Evolutionary conservation across 1,140 invertebrate genomes (phyloP).

Genomic region (Drosophila tsacasi): DNA sequence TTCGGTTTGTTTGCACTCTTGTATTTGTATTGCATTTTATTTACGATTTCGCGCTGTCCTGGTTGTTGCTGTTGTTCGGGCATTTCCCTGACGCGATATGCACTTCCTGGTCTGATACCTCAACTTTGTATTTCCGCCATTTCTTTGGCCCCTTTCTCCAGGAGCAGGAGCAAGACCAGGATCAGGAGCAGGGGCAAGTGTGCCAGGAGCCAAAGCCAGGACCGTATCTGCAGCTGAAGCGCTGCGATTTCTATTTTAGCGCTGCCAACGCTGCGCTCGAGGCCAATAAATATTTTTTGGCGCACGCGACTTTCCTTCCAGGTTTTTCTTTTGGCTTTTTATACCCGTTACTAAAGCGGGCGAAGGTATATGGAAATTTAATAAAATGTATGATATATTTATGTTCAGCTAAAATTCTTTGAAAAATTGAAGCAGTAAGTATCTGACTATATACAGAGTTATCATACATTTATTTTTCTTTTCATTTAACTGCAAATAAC

Average conservation of each 20-base stretch:
- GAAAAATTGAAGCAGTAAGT: neutral
- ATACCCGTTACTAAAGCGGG: neutral
- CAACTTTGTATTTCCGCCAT: conserved; percentile 81
- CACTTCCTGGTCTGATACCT: conserved; percentile 79
- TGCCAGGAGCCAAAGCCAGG: conserved; percentile 14
- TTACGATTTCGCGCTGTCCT: conserved; percentile 62
- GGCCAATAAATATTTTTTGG: conserved; percentile 79
- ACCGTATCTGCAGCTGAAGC: conserved; percentile 32
- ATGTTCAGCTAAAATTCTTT: neutral
- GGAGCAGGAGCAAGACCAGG: neutral
- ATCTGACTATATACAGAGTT: too few relatives aligned
- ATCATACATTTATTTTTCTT: too few relatives aligned
- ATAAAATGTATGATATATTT: neutral
- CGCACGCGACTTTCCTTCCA: conserved; percentile 59
- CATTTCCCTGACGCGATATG: conserved; percentile 75
- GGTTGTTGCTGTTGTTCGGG: conserved; percentile 41
- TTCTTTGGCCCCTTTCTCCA: conserved; percentile 62
- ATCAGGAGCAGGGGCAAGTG: neutral
- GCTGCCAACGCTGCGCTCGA: conserved; percentile 62
- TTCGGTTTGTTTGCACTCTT: conserved; percentile 68
- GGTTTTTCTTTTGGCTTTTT: neutral
- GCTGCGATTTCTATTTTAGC: conserved; percentile 74
- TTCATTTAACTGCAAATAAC: neutral
- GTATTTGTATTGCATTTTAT: conserved; percentile 79
- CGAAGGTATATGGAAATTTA: conserved; percentile 5